These are phyloP conservation scores for Cepaea nemoralis DNA, from an alignment of 1,140 invertebrate genomes.

Conservation along the genomic window DNA sequence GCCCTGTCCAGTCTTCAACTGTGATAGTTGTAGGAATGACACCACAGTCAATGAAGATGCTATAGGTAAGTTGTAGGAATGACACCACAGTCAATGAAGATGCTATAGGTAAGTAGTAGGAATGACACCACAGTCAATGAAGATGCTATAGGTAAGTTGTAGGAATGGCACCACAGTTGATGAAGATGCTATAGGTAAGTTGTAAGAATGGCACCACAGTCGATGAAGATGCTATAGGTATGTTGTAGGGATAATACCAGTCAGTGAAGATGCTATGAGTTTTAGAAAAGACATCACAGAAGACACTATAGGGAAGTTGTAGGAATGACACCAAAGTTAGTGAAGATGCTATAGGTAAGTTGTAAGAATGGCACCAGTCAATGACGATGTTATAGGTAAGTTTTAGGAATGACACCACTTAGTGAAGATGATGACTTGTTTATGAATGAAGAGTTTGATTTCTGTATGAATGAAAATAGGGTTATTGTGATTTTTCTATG, in stretches of 20 bases:
- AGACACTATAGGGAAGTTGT: too few relatives aligned
- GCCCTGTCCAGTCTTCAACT: conserved; percentile 61
- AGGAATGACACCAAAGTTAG: conserved; percentile 61
- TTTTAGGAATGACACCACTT: too few relatives aligned
- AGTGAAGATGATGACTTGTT: too few relatives aligned
- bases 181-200: conserved; percentile 58
- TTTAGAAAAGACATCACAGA: too few relatives aligned
- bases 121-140: too few relatives aligned
- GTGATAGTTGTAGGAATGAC: conserved; percentile 63
- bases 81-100: too few relatives aligned
- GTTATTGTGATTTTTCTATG: conserved; percentile 59
- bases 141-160: too few relatives aligned
- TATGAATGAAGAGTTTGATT: too few relatives aligned
- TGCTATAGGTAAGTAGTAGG: too few relatives aligned
- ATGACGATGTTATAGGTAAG: conserved; percentile 60
- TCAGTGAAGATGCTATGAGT: too few relatives aligned
- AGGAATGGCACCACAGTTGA: conserved; percentile 61
- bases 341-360: conserved; percentile 58
- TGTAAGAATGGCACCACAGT: conserved; percentile 59
- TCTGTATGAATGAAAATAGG: conserved; percentile 59
- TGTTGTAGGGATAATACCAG: too few relatives aligned
- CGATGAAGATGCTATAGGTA: conserved; percentile 60
- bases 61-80: conserved; percentile 56
- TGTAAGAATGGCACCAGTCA: conserved; percentile 60
- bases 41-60: conserved; percentile 60